Evolutionary conservation across 1,140 invertebrate genomes (phyloP), one percentile per base, ranked within the genome.

Genomic region (Cephus cinctus): DNA sequence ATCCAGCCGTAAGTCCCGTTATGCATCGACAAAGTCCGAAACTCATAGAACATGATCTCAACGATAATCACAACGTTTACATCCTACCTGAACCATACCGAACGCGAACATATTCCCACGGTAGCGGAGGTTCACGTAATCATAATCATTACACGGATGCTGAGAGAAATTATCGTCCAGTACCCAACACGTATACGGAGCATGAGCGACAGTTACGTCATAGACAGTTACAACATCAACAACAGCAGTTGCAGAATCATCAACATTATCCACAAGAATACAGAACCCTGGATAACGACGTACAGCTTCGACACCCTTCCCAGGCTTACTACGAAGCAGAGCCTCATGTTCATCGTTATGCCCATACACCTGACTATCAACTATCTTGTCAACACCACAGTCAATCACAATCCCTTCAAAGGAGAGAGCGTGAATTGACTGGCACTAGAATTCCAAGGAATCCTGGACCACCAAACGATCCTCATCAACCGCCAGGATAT

Each of bases 61-160:
- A 73, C 40, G 66, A 69, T 11, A 75, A 76, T 47, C 68, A 72
- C 27, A 75, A 77, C 22, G 47, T 75, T 16, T 76, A 75, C 12
- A 69, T 76, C 43, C 27, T 73, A 9, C 65, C 69, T 0, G 71
- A 76, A 18, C 70, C 72, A 32, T 71, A 65, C 50, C 65, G 73
- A 2, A 45, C 47, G 19, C 70, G 72, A 14, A 69, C 72, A 0
- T 71, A 70, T 47, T 76, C 72, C 1, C 72, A 76, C 50, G 66
- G 61, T 4, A 60, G 57, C 12, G 52, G 52, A 9, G 59, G 62
- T 27, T 61, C 62, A 4, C 58, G 61, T 0, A 52, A 50, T 9
- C 64, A 68, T 8, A 50, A 56, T 9, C 56, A 63, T 11, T 70
- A 68, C 49, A 59, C 59, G 5, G 65, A 72, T n/a, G 49, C 35